These are phyloP conservation scores for Aphelinus atriplicis DNA, from an alignment of 1,140 invertebrate species.

Conservation along the genomic window DNA sequence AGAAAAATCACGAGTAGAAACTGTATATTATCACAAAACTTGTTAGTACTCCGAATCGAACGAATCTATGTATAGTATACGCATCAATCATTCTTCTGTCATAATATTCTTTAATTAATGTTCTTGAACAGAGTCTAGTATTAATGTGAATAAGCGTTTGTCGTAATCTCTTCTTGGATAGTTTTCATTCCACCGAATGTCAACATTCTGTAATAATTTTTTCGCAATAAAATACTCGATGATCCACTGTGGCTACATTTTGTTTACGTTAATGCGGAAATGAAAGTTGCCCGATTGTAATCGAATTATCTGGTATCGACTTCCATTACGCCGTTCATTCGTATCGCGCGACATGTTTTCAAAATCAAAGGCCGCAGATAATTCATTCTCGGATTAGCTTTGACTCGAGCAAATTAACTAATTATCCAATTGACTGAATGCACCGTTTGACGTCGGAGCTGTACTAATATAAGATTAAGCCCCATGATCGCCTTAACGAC, in stretches of 20 bases:
- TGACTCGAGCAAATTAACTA: constrained; percentile 50
- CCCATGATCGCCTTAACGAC: constrained; percentile 47
- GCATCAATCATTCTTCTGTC: too few relatives aligned
- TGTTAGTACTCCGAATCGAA: too few relatives aligned
- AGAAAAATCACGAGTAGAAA: too few relatives aligned
- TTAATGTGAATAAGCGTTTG: too few relatives aligned
- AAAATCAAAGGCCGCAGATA: constrained; percentile 53
- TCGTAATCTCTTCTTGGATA: too few relatives aligned
- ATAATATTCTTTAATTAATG: too few relatives aligned
- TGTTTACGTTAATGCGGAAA: background rate
- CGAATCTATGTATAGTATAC: too few relatives aligned
- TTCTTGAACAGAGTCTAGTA: too few relatives aligned
- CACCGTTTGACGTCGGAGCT: constrained; percentile 51
- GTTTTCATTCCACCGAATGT: too few relatives aligned
- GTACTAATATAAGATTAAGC: constrained; percentile 53
- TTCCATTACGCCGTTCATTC: constrained; percentile 6
- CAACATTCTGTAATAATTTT: background rate
- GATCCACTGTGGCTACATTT: too few relatives aligned
- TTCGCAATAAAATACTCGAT: background rate
- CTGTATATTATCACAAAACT: too few relatives aligned
- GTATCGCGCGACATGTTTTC: constrained; percentile 28
- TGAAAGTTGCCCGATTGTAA: constrained; percentile 5
- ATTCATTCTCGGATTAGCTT: constrained; percentile 49
- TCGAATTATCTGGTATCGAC: background rate
- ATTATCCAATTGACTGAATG: constrained; percentile 55